Conservation (phyloP, 2,113 vertebrate genomes). For the Condylura cristata region DNA sequence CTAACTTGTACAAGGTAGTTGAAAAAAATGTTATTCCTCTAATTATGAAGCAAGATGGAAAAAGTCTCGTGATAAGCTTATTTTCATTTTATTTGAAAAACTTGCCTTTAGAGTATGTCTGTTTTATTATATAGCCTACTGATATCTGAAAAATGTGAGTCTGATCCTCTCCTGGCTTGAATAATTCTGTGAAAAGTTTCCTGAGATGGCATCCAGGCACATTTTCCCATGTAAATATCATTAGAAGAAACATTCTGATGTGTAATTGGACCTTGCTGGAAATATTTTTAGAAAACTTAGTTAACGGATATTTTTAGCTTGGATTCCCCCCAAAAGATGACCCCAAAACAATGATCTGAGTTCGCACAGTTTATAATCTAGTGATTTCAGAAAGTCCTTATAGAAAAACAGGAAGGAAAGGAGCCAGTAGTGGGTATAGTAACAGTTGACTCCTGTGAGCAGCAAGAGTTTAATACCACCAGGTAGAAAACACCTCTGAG, state of each 20-base stretch:
- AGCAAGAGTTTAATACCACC: not conserved
- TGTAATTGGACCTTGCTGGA: not conserved
- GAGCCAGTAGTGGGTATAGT: not conserved
- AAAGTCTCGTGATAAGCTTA: not conserved
- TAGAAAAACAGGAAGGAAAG: not conserved
- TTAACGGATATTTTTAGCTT: not conserved
- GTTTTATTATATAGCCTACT: not conserved
- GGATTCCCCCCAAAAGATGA: not conserved
- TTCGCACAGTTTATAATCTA: not conserved
- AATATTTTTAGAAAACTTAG: constrained; percentile 53
- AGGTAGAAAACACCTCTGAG: not conserved
- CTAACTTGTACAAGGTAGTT: not conserved
- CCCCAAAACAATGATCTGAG: not conserved
- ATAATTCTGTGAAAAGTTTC: not conserved
- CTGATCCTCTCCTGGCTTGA: not conserved
- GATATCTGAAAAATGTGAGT: constrained; percentile 33
- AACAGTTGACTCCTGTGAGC: not conserved
- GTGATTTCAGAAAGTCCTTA: not conserved
- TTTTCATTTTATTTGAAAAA: constrained; percentile 19
- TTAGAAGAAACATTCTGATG: not conserved
- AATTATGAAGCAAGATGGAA: not conserved
- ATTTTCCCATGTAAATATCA: constrained; percentile 38
- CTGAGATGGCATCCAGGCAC: constrained; percentile 25
- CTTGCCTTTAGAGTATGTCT: not conserved
- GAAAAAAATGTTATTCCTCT: not conserved